phyloP scores from a whole-genome alignment of 2,113 vertebrate genomes.

The Apeltes quadracus region DNA sequence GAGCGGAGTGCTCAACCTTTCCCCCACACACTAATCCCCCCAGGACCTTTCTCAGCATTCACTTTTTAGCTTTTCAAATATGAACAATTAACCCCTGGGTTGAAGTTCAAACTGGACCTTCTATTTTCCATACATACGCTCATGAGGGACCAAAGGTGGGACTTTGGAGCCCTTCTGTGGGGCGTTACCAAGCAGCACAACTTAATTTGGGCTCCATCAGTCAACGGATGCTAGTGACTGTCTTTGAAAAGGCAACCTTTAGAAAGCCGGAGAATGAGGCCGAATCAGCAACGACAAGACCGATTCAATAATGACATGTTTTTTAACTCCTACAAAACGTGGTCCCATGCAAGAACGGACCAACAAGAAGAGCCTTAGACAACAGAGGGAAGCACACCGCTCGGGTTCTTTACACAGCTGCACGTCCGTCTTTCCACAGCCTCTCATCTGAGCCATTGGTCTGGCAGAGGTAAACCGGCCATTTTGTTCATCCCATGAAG shows the following conservation, averaged over 20 bases:
- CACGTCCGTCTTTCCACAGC: conserved; percentile 62
- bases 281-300: conserved; percentile 50
- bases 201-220: background rate
- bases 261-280: conserved; percentile 40
- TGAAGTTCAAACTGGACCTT: background rate
- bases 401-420: conserved; percentile 39
- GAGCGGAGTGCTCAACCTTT: too few relatives aligned
- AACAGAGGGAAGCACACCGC: conserved; percentile 2
- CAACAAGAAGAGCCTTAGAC: conserved; percentile 28
- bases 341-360: conserved; percentile 15
- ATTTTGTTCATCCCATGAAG: conserved; percentile 76
- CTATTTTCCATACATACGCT: too few relatives aligned
- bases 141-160: background rate
- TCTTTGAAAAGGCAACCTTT: background rate
- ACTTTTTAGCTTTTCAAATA: background rate
- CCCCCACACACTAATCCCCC: background rate
- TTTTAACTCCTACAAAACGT: conserved; percentile 26
- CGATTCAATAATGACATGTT: conserved; percentile 43
- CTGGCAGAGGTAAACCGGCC: conserved; percentile 71
- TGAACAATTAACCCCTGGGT: background rate
- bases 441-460: conserved; percentile 62
- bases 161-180: background rate
- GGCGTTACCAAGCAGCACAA: background rate
- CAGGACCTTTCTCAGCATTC: background rate
- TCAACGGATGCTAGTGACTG: background rate